phyloP scores from a whole-genome alignment of 2,113 vertebrate genomes.

The Garra rufa region DNA sequence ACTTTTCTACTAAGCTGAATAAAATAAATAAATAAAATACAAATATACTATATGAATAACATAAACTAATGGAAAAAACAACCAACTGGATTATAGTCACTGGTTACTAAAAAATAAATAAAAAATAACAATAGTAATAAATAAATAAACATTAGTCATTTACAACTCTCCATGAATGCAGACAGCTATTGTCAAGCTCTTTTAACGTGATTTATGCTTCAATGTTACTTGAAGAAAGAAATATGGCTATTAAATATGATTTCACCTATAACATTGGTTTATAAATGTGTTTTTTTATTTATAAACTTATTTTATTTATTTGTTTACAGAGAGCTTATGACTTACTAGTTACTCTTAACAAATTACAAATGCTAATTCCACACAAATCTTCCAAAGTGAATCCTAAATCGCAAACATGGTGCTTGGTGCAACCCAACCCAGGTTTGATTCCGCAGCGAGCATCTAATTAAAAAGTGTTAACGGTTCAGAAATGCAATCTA shows the following conservation, averaged over 20 bases:
- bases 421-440: constrained; percentile 11
- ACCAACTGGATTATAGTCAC: neutral
- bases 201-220: neutral
- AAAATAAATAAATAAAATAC: neutral
- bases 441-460: constrained; percentile 35
- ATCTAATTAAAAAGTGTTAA: constrained; percentile 80
- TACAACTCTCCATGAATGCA: neutral
- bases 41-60: neutral
- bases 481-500: constrained; percentile 58
- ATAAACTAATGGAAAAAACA: neutral
- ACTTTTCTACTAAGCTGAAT: neutral
- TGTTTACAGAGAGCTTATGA: neutral
- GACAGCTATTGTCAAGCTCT: neutral
- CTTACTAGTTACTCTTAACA: neutral
- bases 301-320: too few relatives aligned
- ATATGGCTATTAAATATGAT: neutral
- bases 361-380: neutral
- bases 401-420: neutral
- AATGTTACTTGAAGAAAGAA: neutral
- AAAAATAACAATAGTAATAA: too few relatives aligned
- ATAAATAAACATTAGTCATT: too few relatives aligned
- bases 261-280: neutral
- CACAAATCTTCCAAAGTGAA: neutral
- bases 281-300: too few relatives aligned
- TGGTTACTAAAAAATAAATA: too few relatives aligned